A percentile compares a stretch with the other conserved stretches of the same genome.
These are phyloP conservation scores for Halesus radiatus DNA, from an alignment of 1,140 invertebrate species.

Conservation along the genomic window DNA sequence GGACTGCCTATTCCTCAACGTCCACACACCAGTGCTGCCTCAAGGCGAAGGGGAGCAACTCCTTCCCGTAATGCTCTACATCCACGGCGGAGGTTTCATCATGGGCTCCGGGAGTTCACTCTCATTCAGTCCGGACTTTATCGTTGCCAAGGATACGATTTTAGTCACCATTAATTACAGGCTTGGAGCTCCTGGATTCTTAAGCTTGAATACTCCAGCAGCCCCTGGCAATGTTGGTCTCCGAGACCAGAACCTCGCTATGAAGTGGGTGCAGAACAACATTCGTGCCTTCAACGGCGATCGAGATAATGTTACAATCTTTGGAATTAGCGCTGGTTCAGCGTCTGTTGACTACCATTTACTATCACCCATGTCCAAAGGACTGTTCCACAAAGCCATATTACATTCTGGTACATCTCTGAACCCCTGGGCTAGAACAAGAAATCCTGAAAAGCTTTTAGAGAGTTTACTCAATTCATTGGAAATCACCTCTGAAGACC, in stretches of 20 bases:
- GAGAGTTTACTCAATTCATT: conserved; percentile 8
- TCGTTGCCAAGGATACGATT: conserved; percentile 68
- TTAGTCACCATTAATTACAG: conserved; percentile 69
- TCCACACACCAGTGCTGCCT: background rate
- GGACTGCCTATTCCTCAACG: conserved; percentile 22
- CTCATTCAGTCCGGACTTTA: conserved; percentile 59
- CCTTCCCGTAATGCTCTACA: conserved; percentile 27
- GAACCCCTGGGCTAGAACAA: conserved; percentile 57
- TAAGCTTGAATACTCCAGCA: conserved; percentile 69
- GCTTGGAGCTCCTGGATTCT: conserved; percentile 68
- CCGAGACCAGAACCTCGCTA: conserved; percentile 55
- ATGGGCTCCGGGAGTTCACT: background rate
- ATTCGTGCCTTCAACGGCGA: conserved; percentile 66
- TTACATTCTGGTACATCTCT: conserved; percentile 45
- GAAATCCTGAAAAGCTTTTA: background rate
- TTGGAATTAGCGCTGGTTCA: conserved; percentile 60
- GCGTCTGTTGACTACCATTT: conserved; percentile 50
- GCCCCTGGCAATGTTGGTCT: conserved; percentile 58
- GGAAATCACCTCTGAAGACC: conserved; percentile 39
- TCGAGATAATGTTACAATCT: conserved; percentile 63
- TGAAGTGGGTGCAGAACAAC: conserved; percentile 70
- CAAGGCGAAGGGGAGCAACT: background rate
- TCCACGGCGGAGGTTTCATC: conserved; percentile 39
- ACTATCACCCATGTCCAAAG: conserved; percentile 44
- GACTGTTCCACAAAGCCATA: conserved; percentile 51